Conservation (phyloP, 2,888 invertebrate species). For the Hypselothyrea guttata region DNA sequence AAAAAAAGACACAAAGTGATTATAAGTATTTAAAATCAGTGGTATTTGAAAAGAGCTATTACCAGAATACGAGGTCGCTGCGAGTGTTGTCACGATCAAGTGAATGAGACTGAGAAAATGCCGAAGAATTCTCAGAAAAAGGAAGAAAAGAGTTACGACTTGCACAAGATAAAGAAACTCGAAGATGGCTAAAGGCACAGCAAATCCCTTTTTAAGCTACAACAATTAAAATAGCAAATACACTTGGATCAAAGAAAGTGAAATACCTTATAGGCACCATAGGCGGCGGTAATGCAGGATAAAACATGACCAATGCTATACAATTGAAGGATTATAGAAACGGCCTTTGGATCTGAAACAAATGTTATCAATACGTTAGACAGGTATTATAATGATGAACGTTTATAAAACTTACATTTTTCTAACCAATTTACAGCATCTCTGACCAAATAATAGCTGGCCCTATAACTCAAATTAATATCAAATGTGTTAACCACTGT, state of each 20-base stretch:
- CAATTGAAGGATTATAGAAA: slow-evolving; percentile 47
- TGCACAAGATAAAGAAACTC: slow-evolving; percentile 62
- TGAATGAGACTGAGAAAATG: slow-evolving; percentile 67
- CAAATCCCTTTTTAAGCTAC: slow-evolving; percentile 72
- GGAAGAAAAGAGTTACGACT: slow-evolving; percentile 29
- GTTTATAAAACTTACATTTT: slow-evolving; percentile 48
- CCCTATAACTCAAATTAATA: slow-evolving; percentile 54
- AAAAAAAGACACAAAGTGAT: slow-evolving; percentile 1
- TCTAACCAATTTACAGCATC: slow-evolving; percentile 44
- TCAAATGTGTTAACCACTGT: slow-evolving; percentile 41
- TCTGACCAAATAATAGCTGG: slow-evolving; percentile 44
- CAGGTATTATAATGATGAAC: too few relatives aligned
- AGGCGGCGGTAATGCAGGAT: slow-evolving; percentile 57
- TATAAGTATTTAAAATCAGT: neutral
- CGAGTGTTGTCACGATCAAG: slow-evolving; percentile 70
- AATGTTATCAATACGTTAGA: neutral
- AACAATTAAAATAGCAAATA: too few relatives aligned
- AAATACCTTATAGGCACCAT: slow-evolving; percentile 72
- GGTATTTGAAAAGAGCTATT: slow-evolving; percentile 1
- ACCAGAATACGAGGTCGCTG: slow-evolving; percentile 69
- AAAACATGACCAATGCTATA: slow-evolving; percentile 53
- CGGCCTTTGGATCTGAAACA: slow-evolving; percentile 55
- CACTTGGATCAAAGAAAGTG: neutral
- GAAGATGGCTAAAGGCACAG: slow-evolving; percentile 71
- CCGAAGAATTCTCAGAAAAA: slow-evolving; percentile 72